Percentiles rank a stretch among this genome's conserved stretches.
Conservation (phyloP, 2,113 vertebrate genomes). For the Danio rerio region DNA sequence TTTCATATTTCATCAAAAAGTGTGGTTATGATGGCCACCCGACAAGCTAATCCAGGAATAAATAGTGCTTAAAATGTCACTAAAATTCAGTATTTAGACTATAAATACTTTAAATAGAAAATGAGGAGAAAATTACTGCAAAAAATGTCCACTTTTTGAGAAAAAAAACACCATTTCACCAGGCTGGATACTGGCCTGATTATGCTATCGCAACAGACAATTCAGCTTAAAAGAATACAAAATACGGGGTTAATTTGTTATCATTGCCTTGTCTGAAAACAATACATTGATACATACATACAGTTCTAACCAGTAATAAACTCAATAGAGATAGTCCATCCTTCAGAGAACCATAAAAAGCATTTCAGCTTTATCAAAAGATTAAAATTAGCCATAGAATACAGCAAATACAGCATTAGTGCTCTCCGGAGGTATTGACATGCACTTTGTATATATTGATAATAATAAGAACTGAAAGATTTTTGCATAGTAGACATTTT, state of each 20-base stretch:
- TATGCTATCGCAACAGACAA: not conserved
- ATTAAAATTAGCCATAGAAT: conserved; percentile 23
- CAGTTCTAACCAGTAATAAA: not conserved
- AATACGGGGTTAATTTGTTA: conserved; percentile 23
- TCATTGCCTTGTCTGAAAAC: conserved; percentile 8
- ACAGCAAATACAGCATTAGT: not conserved
- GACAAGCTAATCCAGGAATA: too few relatives aligned
- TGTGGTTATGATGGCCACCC: too few relatives aligned
- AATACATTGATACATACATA: not conserved
- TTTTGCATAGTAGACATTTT: not conserved
- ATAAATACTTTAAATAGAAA: too few relatives aligned
- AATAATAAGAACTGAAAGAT: not conserved
- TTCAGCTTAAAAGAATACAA: not conserved
- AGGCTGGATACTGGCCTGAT: too few relatives aligned
- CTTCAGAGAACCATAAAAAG: not conserved
- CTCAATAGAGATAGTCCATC: not conserved
- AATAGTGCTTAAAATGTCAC: too few relatives aligned
- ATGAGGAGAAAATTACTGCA: too few relatives aligned
- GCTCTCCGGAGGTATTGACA: not conserved
- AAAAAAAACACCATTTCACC: too few relatives aligned
- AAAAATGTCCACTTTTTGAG: too few relatives aligned
- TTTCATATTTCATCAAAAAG: too few relatives aligned
- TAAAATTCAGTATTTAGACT: too few relatives aligned
- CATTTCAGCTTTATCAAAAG: not conserved
- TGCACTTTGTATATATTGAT: not conserved